Percentiles rank a stretch among this genome's conserved stretches.
phyloP scores from a whole-genome alignment of 2,113 vertebrate genomes.

The Myrmecobius fasciatus region DNA sequence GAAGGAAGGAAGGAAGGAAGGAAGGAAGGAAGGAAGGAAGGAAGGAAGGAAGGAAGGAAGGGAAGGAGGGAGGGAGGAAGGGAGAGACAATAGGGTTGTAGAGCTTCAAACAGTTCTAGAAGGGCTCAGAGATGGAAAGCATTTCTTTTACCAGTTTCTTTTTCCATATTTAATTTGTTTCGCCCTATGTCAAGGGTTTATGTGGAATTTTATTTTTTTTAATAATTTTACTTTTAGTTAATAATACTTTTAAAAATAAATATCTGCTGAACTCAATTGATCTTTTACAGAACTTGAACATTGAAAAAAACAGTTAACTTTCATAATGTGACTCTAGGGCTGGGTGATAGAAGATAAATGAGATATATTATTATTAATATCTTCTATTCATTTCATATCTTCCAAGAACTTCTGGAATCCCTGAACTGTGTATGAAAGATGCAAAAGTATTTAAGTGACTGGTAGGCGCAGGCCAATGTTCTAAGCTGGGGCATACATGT shows the following conservation, averaged over 20 bases:
- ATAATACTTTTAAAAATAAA: background rate
- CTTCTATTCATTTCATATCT: background rate
- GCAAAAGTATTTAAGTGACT: background rate
- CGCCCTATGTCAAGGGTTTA: background rate
- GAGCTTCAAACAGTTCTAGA: too few species aligned
- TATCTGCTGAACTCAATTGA: too few species aligned
- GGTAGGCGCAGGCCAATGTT: too few species aligned
- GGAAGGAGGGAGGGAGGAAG: too few species aligned
- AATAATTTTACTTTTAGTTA: background rate
- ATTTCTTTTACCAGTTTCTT: too few species aligned
- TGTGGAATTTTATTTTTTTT: background rate
- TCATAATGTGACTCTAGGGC: background rate
- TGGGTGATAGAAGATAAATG: background rate
- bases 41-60: too few species aligned
- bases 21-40: too few species aligned
- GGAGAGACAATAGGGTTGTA: too few species aligned
- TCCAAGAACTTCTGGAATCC: background rate
- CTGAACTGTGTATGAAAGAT: background rate
- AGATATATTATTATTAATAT: background rate
- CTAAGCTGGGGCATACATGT: too few species aligned
- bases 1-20: too few species aligned
- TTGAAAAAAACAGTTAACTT: background rate
- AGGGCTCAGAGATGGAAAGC: too few species aligned
- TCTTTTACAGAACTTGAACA: background rate
- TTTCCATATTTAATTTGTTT: background rate